Conservation (phyloP, 2,888 invertebrate genomes). For the Pristionchus maxplancki region DNA sequence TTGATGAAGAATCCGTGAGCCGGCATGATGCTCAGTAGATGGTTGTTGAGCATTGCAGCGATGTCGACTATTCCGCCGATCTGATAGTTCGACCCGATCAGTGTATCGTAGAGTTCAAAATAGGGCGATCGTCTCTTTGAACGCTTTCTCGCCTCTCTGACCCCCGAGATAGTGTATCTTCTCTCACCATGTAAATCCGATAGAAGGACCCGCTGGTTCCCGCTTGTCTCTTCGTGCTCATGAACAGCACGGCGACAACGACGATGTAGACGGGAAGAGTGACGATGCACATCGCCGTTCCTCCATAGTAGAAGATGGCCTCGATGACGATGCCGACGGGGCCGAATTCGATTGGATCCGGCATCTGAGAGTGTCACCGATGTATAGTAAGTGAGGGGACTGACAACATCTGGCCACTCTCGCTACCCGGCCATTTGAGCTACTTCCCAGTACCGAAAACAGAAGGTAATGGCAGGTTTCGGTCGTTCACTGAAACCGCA, state of each 20-base stretch:
- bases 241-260: not conserved
- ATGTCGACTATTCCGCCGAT: conserved; percentile 13
- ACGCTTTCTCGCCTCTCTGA: too few relatives aligned
- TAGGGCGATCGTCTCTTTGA: too few relatives aligned
- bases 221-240: not conserved
- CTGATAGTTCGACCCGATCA: not conserved
- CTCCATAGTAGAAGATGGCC: not conserved
- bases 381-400: not conserved
- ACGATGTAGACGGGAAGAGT: conserved; percentile 33
- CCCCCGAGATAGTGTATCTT: too few relatives aligned
- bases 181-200: conserved; percentile 22
- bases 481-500: not conserved
- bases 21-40: not conserved
- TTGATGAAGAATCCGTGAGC: conserved; percentile 16
- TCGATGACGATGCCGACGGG: not conserved
- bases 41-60: not conserved
- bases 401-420: not conserved
- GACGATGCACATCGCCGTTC: not conserved
- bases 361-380: not conserved
- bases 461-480: not conserved
- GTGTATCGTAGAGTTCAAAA: too few relatives aligned
- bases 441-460: not conserved
- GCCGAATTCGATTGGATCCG: conserved; percentile 18
- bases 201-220: not conserved
- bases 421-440: not conserved